These are phyloP conservation scores for Drosophila pandora DNA, from an alignment of 1,140 invertebrate species.

Conservation along the genomic window DNA sequence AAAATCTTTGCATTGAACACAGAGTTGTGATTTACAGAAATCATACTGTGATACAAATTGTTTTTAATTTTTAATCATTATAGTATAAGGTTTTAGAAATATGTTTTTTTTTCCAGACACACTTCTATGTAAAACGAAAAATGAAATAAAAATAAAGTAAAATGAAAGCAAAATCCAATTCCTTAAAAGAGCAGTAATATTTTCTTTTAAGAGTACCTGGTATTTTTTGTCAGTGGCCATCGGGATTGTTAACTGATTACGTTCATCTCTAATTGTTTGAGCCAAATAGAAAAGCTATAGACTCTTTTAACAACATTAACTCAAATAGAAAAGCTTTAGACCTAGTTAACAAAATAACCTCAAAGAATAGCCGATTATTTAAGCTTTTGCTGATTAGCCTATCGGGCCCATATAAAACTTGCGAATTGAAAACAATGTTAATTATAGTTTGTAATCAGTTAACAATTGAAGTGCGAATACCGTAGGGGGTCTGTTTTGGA, in stretches of 20 bases:
- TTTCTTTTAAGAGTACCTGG: neutral
- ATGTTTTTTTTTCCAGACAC: neutral
- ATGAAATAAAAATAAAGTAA: neutral
- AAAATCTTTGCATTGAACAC: neutral
- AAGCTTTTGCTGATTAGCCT: neutral
- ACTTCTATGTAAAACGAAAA: neutral
- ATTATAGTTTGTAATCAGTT: neutral
- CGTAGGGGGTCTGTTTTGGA: neutral
- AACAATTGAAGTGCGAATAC: neutral
- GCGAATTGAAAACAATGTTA: slow-evolving; percentile 3
- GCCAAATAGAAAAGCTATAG: neutral
- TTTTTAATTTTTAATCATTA: neutral
- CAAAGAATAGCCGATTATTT: too few relatives aligned
- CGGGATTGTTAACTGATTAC: neutral
- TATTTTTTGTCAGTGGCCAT: neutral
- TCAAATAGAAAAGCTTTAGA: neutral
- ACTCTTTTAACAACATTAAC: neutral
- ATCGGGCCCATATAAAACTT: neutral
- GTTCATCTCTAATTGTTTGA: neutral
- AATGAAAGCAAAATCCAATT: neutral
- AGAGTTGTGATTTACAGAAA: slow-evolving; percentile 1
- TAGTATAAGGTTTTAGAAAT: neutral
- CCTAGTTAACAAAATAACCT: neutral
- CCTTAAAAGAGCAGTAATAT: too few relatives aligned
- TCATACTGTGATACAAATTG: slow-evolving; percentile 1